These are phyloP conservation scores for Amphimallon solstitiale DNA, from an alignment of 2,888 invertebrate genomes.

Conservation along the genomic window DNA sequence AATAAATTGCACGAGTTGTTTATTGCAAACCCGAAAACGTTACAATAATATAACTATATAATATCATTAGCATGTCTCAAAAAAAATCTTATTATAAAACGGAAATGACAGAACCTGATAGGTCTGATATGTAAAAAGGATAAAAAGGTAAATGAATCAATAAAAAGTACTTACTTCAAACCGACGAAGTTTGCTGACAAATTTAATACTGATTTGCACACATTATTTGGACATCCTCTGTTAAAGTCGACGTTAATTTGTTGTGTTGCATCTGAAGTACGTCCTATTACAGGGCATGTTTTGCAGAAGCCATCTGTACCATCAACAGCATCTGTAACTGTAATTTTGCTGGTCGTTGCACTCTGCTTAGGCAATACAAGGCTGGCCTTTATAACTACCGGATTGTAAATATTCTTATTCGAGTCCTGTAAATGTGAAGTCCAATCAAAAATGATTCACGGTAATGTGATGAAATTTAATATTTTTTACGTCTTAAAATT, in stretches of 20 bases:
- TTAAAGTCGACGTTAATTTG: constrained; percentile 52
- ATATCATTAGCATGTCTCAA: too few species aligned
- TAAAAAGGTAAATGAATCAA: too few species aligned
- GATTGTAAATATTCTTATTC: constrained; percentile 38
- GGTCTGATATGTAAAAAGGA: too few species aligned
- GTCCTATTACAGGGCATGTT: constrained; percentile 50
- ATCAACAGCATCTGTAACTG: constrained; percentile 32
- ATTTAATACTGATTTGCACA: constrained; percentile 52
- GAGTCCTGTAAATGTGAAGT: background rate
- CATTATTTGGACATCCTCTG: constrained; percentile 54
- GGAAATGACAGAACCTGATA: too few species aligned
- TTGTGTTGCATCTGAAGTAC: constrained; percentile 47
- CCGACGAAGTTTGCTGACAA: constrained; percentile 47
- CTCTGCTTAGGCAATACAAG: constrained; percentile 35
- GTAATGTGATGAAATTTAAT: too few species aligned
- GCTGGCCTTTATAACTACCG: constrained; percentile 46
- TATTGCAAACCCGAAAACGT: too few species aligned
- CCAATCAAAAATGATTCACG: too few species aligned
- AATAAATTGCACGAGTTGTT: too few species aligned
- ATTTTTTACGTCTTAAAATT: too few species aligned
- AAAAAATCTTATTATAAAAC: too few species aligned
- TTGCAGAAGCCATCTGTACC: constrained; percentile 50
- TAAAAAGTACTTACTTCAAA: constrained; percentile 35
- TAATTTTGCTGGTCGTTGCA: constrained; percentile 36
- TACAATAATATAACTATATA: too few species aligned